phyloP scores from a whole-genome alignment of 2,888 invertebrate genomes.

The Odontothrips loti region DNA sequence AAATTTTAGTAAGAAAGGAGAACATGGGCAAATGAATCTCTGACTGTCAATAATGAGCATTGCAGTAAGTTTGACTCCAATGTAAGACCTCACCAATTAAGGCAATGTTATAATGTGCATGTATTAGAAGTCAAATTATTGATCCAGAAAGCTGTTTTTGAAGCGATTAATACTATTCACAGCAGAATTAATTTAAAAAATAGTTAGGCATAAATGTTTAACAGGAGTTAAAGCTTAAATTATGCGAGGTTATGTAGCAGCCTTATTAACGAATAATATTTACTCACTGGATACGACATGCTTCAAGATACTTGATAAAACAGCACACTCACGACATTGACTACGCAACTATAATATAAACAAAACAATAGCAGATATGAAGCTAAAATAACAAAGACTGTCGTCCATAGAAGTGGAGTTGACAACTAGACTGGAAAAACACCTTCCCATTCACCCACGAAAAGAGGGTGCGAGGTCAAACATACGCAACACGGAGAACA shows the following conservation, averaged over 20 bases:
- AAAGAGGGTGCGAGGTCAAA: not conserved
- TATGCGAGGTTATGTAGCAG: not conserved
- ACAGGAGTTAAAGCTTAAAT: not conserved
- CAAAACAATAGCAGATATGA: not conserved
- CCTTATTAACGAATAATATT: not conserved
- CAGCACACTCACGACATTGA: not conserved
- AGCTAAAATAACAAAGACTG: not conserved
- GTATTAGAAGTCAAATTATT: not conserved
- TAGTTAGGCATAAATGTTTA: not conserved
- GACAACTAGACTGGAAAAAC: not conserved
- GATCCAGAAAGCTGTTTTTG: not conserved
- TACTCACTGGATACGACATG: constrained; percentile 18
- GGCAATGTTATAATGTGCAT: not conserved
- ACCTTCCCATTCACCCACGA: not conserved
- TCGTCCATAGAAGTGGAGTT: not conserved
- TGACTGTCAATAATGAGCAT: not conserved
- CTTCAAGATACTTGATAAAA: not conserved
- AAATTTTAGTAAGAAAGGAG: not conserved
- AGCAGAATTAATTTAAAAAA: not conserved
- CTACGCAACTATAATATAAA: not conserved
- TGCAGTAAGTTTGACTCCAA: not conserved
- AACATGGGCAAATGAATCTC: not conserved
- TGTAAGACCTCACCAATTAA: not conserved
- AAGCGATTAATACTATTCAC: not conserved
- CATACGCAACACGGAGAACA: not conserved